phyloP scores from a whole-genome alignment of 2,888 invertebrate species.

The Drosophila suboccidentalis region DNA sequence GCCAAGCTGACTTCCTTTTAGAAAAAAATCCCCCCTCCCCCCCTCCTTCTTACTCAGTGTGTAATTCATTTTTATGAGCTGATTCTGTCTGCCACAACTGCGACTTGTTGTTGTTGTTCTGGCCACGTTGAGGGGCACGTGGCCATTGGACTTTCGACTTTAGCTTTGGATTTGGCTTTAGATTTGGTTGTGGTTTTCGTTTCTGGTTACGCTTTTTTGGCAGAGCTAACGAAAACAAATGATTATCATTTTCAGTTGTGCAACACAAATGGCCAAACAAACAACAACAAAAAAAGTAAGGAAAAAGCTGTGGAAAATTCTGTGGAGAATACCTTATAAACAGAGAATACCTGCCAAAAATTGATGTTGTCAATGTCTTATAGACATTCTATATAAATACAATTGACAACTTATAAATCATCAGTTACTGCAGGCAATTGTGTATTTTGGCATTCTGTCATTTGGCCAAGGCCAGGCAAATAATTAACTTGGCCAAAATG shows the following conservation, averaged over 20 bases:
- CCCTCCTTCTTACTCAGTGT: constrained; percentile 11
- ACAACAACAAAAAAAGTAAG: constrained; percentile 40
- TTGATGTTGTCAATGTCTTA: neutral
- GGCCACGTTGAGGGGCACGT: constrained; percentile 18
- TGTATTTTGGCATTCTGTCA: constrained; percentile 15
- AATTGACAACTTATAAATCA: constrained; percentile 28
- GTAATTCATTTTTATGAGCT: constrained; percentile 77
- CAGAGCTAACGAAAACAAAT: constrained; percentile 71
- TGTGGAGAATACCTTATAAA: neutral
- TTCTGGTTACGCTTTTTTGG: constrained; percentile 25
- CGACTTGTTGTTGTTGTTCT: constrained; percentile 13
- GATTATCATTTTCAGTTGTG: constrained; percentile 66
- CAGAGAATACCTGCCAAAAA: constrained; percentile 19
- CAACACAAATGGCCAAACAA: constrained; percentile 49
- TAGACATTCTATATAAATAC: constrained; percentile 2
- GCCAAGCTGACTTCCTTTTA: constrained; percentile 20
- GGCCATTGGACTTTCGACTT: constrained; percentile 19
- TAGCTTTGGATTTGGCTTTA: constrained; percentile 34
- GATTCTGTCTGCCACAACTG: constrained; percentile 51
- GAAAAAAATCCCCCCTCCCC: neutral
- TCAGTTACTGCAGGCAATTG: constrained; percentile 50
- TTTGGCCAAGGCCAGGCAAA: constrained; percentile 67
- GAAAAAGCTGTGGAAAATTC: neutral
- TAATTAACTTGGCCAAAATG: constrained; percentile 68
- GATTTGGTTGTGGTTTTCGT: neutral